Base-by-base conservation (phyloP, 2,888 invertebrate species). In the Nasonovia ribisnigri region DNA sequence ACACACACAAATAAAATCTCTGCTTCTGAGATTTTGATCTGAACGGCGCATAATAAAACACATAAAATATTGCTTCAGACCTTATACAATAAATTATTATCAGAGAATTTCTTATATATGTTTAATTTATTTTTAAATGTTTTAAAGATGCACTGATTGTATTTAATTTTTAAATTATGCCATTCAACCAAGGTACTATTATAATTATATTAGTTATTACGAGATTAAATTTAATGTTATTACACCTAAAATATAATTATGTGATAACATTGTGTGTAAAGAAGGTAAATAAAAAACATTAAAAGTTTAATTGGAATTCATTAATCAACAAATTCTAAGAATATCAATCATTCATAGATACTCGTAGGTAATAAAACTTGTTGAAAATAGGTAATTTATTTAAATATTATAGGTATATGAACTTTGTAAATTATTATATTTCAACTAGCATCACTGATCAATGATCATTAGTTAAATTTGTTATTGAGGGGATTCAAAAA, bases 161-260 rank as follows among this genome's bases (percentile, higher is more conserved):
- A 36, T 77, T 77, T 77, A 36, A 36, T 77, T 77, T 77, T 36
- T 77, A 77, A 36, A 77, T 36, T 36, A 77, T 77, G 36, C 77
- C 77, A 77, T 77, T 77, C 36, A 77, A 77, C 36, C 6, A 24
- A 77, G 8, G 20, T 42, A 77, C 20, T 77, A 36, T 36, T 77
- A 77, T 77, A 36, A 77, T 77, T 77, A 36, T 77, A 77, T 77
- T 77, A 77, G 77, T 36, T 77, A 77, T 77, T 77, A 77, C 36
- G 20, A 77, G 77, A 77, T 77, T 36, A 77, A 77, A 77, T 36
- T 77, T 36, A 77, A 77, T 77, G 77, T 77, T 77, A 77, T 77
- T 36, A 77, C 8, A 36, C 36, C 77, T 77, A 77, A 77, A 77
- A 77, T 36, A 77, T 77, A 36, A 77, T 77, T 77, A 77, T 77